phyloP scores from a whole-genome alignment of 2,797 vertebrate genomes.

The Paramormyrops hopkinsi region DNA sequence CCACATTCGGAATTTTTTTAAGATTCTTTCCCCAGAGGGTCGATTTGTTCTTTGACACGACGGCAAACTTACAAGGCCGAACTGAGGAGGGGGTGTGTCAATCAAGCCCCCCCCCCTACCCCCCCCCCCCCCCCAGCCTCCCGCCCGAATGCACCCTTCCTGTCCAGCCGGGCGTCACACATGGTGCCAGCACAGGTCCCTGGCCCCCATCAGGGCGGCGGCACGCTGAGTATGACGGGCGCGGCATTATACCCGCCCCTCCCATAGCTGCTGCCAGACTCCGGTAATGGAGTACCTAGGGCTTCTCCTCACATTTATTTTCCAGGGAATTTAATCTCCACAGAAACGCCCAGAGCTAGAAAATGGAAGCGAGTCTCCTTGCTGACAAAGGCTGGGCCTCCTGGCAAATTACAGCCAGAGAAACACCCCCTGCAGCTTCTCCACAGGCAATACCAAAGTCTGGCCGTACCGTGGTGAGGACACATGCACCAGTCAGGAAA shows the following conservation, averaged over 20 bases:
- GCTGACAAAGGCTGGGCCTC: conserved; percentile 23
- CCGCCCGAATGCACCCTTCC: not conserved
- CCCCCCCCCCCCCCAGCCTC: not conserved
- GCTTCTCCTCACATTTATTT: conserved; percentile 22
- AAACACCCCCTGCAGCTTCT: conserved; percentile 10
- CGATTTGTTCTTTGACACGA: not conserved
- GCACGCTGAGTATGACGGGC: too few species aligned
- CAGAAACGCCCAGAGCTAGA: conserved; percentile 22
- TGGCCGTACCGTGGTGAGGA: not conserved
- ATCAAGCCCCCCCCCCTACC: not conserved
- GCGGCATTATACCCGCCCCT: not conserved
- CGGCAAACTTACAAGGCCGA: not conserved
- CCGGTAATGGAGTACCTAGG: conserved; percentile 18
- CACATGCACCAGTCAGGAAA: not conserved
- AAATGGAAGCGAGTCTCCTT: conserved; percentile 9
- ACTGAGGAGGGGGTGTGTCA: not conserved
- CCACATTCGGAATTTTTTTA: not conserved
- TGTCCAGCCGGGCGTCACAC: not conserved
- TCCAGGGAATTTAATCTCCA: conserved; percentile 15
- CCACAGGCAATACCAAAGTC: conserved; percentile 6
- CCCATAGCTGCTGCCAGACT: conserved; percentile 21
- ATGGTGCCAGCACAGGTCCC: too few species aligned
- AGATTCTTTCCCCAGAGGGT: not conserved
- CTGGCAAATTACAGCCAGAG: conserved; percentile 10
- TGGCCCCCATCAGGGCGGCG: not conserved